Evolutionary conservation across 2,888 invertebrate species (phyloP), one percentile per base, ranked within the genome.

Genomic region (Agelastica alni): DNA sequence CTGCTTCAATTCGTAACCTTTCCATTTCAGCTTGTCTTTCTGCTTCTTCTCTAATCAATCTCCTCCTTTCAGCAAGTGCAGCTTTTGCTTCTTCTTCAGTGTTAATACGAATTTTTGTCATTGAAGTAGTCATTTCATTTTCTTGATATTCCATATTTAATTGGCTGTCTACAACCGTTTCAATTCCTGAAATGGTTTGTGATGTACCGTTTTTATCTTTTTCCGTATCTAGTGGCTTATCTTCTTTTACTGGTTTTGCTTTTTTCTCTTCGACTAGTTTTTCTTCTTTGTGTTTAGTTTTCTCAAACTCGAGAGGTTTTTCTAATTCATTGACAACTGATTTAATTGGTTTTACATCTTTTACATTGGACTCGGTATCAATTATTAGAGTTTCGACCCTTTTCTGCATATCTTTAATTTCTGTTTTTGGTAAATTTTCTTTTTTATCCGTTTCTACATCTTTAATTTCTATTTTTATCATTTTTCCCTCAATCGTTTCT

Each of bases 81-180:
- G 94, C 94, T 77, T 95, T 96, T 5, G 96, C 96, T 75, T 95
- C 87, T 75, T 93, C 94, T 78, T 93, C 94, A 2, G 93, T 93
- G 6, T 89, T 91, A 63, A 93, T 92, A 63, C 86, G 80, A 20
- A 80, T 79, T 73, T 84, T 86, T 56, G 83, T 84, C 82, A 87
- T 84, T 26, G 87, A 87, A 39, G 87, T 83, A 63, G 80, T 71
- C 76, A 78, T 76, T 63, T 75, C 75, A 46, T 60, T 70, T 44
- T 63, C 61, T 39, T 56, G 49, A 31, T 55, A 61, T 3, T 49
- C 49, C 17, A 28, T 16, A 13, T 37, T 37, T 37, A 36, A 10
- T 12, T 18, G 37, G 45, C 20, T 42, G 30, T 47, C 42, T 43
- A 54, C 31, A 26, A 26, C 26, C 9, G 3, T 26, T 32, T 32